phyloP scores from a whole-genome alignment of 2,888 invertebrate species.

The Synergus umbraculus region DNA sequence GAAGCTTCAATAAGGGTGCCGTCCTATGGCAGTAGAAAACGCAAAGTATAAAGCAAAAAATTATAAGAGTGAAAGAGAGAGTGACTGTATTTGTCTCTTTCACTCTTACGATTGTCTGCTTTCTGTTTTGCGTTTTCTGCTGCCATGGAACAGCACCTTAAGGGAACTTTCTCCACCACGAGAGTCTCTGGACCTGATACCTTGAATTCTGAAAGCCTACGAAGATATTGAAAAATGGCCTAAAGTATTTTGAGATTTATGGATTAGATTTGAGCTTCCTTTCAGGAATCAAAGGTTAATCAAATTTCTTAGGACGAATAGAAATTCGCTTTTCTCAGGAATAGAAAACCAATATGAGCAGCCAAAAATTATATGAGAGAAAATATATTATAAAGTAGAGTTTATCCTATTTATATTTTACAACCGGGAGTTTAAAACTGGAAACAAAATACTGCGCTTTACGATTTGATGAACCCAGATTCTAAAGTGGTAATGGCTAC shows the following conservation, averaged over 20 bases:
- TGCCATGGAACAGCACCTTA: no score
- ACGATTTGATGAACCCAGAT: constrained; percentile 14
- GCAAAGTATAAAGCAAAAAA: no score
- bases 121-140: no score
- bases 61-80: no score
- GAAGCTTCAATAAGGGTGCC: no score
- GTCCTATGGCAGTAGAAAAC: no score
- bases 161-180: no score
- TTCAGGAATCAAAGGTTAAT: constrained; percentile 14
- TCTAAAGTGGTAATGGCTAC: neutral
- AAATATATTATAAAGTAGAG: constrained; percentile 20
- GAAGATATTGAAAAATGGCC: neutral
- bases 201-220: constrained; percentile 19
- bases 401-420: neutral
- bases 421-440: neutral
- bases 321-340: constrained; percentile 36
- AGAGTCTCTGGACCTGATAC: neutral
- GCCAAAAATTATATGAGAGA: constrained; percentile 34
- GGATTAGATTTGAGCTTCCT: neutral
- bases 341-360: constrained; percentile 31
- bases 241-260: neutral
- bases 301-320: constrained; percentile 17
- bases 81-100: no score
- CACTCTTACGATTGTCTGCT: no score
- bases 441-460: neutral